A percentile compares a stretch with the other conserved stretches of the same genome.
Conservation (phyloP, 1,140 invertebrate species). For the Sogatella furcifera region DNA sequence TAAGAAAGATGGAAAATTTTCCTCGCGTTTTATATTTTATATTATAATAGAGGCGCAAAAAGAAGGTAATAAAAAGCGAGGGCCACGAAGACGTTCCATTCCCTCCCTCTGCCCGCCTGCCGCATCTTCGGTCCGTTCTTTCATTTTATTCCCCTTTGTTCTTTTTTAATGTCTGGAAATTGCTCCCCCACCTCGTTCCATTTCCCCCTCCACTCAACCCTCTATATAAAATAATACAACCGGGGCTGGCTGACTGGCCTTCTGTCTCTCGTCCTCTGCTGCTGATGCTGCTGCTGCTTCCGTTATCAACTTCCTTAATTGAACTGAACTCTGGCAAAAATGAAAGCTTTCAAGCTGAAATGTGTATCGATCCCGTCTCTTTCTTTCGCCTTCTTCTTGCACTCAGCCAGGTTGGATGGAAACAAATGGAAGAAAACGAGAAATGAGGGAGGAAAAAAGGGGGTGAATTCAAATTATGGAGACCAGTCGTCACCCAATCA, state of each 20-base stretch:
- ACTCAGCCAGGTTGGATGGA: too few species aligned
- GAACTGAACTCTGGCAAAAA: not conserved
- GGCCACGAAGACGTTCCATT: not conserved
- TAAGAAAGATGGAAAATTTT: conserved; percentile 16
- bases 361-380: not conserved
- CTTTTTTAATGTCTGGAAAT: conserved; percentile 23
- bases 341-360: not conserved
- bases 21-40: conserved; percentile 18
- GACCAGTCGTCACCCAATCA: too few species aligned
- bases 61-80: conserved; percentile 20
- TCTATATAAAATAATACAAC: conserved; percentile 11
- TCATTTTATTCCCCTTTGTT: conserved; percentile 24
- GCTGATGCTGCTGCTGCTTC: not conserved
- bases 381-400: too few species aligned
- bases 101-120: not conserved
- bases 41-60: conserved; percentile 12
- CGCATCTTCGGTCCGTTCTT: not conserved
- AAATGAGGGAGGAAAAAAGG: too few species aligned
- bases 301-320: not conserved
- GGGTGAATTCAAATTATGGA: too few species aligned
- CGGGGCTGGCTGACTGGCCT: not conserved
- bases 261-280: not conserved
- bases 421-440: too few species aligned
- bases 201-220: not conserved
- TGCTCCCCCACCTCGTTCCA: conserved; percentile 10